Percentiles rank a stretch among this genome's conserved stretches.
Conservation (phyloP, 2,888 invertebrate species). For the Rotaria magnacalcarata region DNA sequence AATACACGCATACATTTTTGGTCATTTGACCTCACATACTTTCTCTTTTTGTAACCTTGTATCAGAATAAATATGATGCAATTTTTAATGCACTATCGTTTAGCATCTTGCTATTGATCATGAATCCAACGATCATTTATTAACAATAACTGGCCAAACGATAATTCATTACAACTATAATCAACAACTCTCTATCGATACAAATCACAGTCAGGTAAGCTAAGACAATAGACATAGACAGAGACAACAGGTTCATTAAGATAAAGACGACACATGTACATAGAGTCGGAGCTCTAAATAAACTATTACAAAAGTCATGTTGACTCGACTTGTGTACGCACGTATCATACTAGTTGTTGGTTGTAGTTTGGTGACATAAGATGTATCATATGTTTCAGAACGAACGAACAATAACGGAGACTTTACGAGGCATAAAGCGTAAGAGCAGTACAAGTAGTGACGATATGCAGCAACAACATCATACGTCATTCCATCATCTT, state of each 20-base stretch:
- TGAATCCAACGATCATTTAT: not conserved
- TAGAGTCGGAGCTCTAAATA: conserved; percentile 35
- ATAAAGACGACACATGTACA: conserved; percentile 5
- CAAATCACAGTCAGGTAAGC: conserved; percentile 19
- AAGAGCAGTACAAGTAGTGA: conserved; percentile 12
- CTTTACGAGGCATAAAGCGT: conserved; percentile 16
- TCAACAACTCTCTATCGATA: conserved; percentile 10
- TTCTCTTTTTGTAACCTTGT: not conserved
- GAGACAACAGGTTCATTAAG: conserved; percentile 31
- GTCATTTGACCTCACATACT: conserved; percentile 17
- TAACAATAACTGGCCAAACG: conserved; percentile 4
- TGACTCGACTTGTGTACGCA: conserved; percentile 29
- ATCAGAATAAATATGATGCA: not conserved
- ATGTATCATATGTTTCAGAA: conserved; percentile 25
- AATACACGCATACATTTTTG: conserved; percentile 12
- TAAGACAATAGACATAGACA: conserved; percentile 29
- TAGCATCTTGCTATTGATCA: conserved; percentile 21
- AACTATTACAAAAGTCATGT: conserved; percentile 35
- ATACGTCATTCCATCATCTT: conserved; percentile 1
- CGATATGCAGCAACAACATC: conserved; percentile 20
- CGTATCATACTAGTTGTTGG: conserved; percentile 22
- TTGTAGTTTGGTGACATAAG: conserved; percentile 12
- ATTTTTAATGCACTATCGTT: not conserved
- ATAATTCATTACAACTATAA: conserved; percentile 16
- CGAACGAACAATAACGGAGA: conserved; percentile 27